Base-by-base conservation (phyloP, 1,140 invertebrate genomes). In the Brachionus rubens region DNA sequence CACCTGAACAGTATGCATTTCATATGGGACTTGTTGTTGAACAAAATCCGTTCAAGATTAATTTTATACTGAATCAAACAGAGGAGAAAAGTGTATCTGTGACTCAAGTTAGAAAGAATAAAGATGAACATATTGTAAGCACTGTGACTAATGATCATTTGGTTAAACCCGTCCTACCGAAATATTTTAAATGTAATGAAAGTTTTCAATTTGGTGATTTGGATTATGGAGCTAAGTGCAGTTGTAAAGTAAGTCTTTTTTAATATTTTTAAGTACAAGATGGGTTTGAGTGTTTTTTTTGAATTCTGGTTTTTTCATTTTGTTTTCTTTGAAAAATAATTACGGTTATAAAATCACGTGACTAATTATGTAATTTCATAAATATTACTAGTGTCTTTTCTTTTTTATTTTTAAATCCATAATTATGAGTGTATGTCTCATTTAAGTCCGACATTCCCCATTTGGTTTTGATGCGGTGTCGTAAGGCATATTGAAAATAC, bases 141-240 rank as follows among this genome's bases (percentile, higher is more conserved):
- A 21, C 19, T 3, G 30, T 24, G 0, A 48, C 30, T 1, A 24
- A 19, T n/a, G 46, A 72, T 3, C 28, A 14, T 72, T 6, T 24
- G 19, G 50, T 72, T n/a, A 26, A 48, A 24, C 68, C 68, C 10
- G 26, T 54, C 28, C 9, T 50, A 46, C 68, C 68, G 10, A 40
- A 50, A 21, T 54, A 72, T 28, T 41, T 26, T 30, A 40, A 30
- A 28, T 72, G 68, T 30, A 54, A 72, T 54, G 28, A 72, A 26
- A 54, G 46, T 10, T 72, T 30, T 30, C n/a, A 41, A 24, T 72
- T 40, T 40, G 68, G 68, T 9, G 46, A 72, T 24, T 48, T 50
- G 43, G 68, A 72, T 24, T 72, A 50, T 33, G 68, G 68, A 19
- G 46, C 68, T 1, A 72, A 19, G 10, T 72, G 68, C 46, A 72